Evolutionary conservation across 2,113 vertebrate genomes (phyloP), one percentile per base, ranked within the genome.

Genomic region (Bathybates hornii): DNA sequence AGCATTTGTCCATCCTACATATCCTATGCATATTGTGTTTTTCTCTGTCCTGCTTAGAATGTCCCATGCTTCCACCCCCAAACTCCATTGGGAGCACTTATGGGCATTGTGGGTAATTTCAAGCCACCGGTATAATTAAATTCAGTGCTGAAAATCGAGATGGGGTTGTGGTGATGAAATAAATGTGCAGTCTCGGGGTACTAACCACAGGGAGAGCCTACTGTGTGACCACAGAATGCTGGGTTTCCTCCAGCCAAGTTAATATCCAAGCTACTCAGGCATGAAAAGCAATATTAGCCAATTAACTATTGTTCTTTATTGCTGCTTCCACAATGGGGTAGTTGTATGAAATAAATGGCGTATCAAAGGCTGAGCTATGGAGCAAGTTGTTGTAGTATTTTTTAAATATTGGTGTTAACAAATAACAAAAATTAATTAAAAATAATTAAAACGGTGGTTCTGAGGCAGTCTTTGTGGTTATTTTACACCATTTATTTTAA

Each of bases 21-120:
- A 32, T 52, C 29, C 73, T 34, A 6, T 79, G 0, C 7, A n/a
- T 52, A 14, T 6, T 79, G 27, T 79, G 48, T 6, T 29, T 79
- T 80, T 43, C 38, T 24, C 43, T 76, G 71, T 76, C 41, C 71
- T 52, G 36, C 13, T 63, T 7, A 85, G 36, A 48, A 90, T 48
- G 54, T 7, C 24, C 71, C 43, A 19, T 34, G 76, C 13, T 56
- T 91, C 82, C 54, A 48, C 36, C 16, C 29, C 63, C 78, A 27
- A 36, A 32, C 63, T 79, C 81, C 54, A 5, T 7, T 54, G 90
- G 88, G 92, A 92, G 48, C 85, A 92, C 89, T 94, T 89, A 91
- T 24, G 54, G 87, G 91, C 87, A 91, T 92, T 93, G 89, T 92
- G 89, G 87, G 92, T 90, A 88, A 91, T 94, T 91, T 85, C 79